Conservation (phyloP, 2,113 vertebrate species). For the Ailurus styani region DNA sequence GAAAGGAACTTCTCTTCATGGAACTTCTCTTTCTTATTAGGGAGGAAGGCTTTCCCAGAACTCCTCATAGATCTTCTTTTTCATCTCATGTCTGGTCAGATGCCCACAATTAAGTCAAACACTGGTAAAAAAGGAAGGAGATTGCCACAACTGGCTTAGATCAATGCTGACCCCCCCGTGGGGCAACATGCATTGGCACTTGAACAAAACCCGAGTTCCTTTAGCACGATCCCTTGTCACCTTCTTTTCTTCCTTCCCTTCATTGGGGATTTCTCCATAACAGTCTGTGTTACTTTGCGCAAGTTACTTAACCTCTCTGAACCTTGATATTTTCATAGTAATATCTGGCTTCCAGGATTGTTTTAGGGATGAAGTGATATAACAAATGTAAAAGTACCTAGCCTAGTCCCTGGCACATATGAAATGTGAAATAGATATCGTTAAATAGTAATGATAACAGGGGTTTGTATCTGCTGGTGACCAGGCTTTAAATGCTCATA, state of each 20-base stretch:
- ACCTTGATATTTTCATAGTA: background rate
- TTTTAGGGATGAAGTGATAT: background rate
- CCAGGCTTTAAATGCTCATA: background rate
- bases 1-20: background rate
- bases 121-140: background rate
- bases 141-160: background rate
- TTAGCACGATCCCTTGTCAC: background rate
- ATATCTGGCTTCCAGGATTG: background rate
- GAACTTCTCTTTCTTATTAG: constrained; percentile 2
- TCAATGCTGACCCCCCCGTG: background rate
- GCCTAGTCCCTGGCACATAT: background rate
- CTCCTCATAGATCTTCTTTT: background rate
- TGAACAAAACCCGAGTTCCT: background rate
- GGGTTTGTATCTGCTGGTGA: background rate
- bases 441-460: background rate
- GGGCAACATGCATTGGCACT: background rate
- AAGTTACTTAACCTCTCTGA: background rate
- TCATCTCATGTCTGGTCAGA: background rate
- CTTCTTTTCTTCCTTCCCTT: background rate
- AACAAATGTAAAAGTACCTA: background rate
- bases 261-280: background rate
- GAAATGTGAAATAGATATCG: background rate
- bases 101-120: background rate
- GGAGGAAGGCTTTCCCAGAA: background rate
- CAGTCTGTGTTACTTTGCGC: background rate